Conservation (phyloP, 1,140 invertebrate genomes). For the Heterodera carotae region DNA sequence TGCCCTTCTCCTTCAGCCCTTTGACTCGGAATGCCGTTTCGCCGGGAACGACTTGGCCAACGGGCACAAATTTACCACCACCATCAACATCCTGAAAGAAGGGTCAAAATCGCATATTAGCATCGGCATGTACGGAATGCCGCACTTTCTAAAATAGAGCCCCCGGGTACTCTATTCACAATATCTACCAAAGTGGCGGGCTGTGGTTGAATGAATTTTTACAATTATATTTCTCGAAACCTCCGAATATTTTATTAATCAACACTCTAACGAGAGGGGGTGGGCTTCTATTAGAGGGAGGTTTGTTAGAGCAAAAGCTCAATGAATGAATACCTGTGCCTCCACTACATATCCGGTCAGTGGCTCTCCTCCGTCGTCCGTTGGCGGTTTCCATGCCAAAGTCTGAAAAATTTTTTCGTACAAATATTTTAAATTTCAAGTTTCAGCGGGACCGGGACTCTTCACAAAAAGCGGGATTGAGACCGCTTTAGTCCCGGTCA, state of each 20-base stretch:
- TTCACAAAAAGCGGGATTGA: too few relatives aligned
- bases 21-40: constrained; percentile 55
- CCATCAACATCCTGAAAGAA: constrained; percentile 56
- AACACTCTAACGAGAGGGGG: too few relatives aligned
- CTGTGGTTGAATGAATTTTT: background rate
- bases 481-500: too few relatives aligned
- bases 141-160: too few relatives aligned
- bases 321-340: constrained; percentile 44
- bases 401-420: constrained; percentile 69
- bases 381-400: constrained; percentile 92
- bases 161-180: too few relatives aligned
- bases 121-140: too few relatives aligned
- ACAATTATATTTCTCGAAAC: too few relatives aligned
- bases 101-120: background rate
- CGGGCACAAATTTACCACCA: constrained; percentile 64
- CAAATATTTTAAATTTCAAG: background rate
- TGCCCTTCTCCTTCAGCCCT: constrained; percentile 65
- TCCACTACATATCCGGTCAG: constrained; percentile 62
- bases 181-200: too few relatives aligned
- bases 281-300: background rate
- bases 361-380: constrained; percentile 90
- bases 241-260: too few relatives aligned
- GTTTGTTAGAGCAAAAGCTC: too few relatives aligned
- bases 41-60: constrained; percentile 52
- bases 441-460: too few relatives aligned